Conservation (phyloP, 2,113 vertebrate species). For the Takifugu bimaculatus region DNA sequence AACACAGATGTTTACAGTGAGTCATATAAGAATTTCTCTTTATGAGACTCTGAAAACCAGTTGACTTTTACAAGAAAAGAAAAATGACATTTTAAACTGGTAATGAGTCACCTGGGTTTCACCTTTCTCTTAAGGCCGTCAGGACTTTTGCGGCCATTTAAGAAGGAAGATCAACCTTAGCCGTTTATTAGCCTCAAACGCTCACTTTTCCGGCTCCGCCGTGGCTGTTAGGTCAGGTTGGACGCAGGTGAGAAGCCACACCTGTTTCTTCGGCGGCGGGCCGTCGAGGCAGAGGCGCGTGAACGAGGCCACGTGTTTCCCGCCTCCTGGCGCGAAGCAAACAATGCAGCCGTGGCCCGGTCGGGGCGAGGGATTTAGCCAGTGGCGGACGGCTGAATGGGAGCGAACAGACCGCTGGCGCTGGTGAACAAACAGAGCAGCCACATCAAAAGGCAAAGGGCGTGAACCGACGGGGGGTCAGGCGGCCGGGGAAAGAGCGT, state of each 20-base stretch:
- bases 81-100: too few species aligned
- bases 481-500: conserved; percentile 10
- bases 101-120: too few species aligned
- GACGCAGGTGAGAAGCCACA: conserved; percentile 46
- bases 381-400: conserved; percentile 60
- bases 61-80: neutral
- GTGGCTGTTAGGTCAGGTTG: neutral
- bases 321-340: conserved; percentile 58
- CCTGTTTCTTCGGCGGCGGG: conserved; percentile 12
- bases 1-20: conserved; percentile 24
- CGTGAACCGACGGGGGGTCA: conserved; percentile 47
- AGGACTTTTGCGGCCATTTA: too few species aligned
- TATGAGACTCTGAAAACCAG: neutral
- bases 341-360: conserved; percentile 45
- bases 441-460: conserved; percentile 59
- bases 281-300: conserved; percentile 4
- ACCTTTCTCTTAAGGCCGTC: too few species aligned
- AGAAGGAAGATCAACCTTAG: too few species aligned
- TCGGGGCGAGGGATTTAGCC: conserved; percentile 55
- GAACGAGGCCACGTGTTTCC: conserved; percentile 46
- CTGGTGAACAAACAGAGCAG: conserved; percentile 71
- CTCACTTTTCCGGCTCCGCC: neutral
- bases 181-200: too few species aligned
- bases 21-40: conserved; percentile 20
- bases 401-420: conserved; percentile 64